Base-by-base conservation (phyloP, 2,113 vertebrate species). In the Charadrius vociferus region DNA sequence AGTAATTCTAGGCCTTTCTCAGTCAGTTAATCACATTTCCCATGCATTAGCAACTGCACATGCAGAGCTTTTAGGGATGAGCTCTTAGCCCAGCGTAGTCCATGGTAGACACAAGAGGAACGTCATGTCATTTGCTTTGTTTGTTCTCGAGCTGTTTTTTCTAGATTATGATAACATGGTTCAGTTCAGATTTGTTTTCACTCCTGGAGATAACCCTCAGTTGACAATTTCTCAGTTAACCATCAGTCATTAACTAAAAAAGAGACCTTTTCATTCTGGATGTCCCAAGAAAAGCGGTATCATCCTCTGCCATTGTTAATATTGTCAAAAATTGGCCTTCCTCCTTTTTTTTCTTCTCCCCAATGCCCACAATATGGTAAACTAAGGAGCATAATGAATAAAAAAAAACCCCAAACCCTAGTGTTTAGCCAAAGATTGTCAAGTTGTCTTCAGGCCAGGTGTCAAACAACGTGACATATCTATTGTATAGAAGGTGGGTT, bases 1-100 rank as follows among this genome's bases (percentile, higher is more conserved):
- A 99, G 99, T 98, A 98, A 99, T 99, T 99, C 99, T 98, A 98
- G 98, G 98, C 98, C 98, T 98, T 98, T 98, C 98, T 98, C 97
- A 96, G 98, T 97, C 94, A 97, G 95, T 97, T 99, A 99, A 99
- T 99, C 98, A 98, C 96, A 99, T 99, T 99, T 98, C 94, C 94
- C 53, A 47, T 99, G 98, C 99, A 99, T 99, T 99, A 99, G 98
- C 97, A 97, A 95, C 98, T 98, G 98, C 97, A 98, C 96, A 94
- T 82, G 97, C 94, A 95, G 96, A 96, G 98, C 98, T 98, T 98
- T 98, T 97, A 98, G 97, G 81, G 86, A 77, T 93, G 95, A 97
- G 92, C 84, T 95, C 97, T 97, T 91, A 91, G 97, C 87, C 77
- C 97, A 67, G 65, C 37, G 16, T 47, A 81, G 74, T 34, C 58